Evolutionary conservation across 1,140 invertebrate genomes (phyloP).

Genomic region (Macrobrachium nipponense): DNA sequence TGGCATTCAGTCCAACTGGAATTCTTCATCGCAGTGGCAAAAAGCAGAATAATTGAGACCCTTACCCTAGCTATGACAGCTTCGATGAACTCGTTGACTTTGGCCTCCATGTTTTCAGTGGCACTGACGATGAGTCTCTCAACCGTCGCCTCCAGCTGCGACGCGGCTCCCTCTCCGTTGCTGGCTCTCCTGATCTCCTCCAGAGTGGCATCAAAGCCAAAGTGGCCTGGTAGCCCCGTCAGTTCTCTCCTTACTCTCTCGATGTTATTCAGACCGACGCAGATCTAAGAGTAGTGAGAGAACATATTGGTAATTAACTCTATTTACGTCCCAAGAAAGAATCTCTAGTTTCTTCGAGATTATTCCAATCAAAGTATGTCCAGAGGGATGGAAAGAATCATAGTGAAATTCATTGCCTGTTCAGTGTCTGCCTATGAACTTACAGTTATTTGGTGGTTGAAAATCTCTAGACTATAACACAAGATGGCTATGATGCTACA

Average conservation of each 20-base stretch:
- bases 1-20: no score
- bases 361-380: no score
- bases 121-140: conserved; percentile 53
- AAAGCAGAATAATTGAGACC: neutral
- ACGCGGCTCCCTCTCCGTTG: conserved; percentile 22
- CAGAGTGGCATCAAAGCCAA: conserved; percentile 39
- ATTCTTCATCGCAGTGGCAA: neutral
- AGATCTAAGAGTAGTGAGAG: conserved; percentile 46
- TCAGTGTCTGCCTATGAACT: no score
- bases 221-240: conserved; percentile 48
- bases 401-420: no score
- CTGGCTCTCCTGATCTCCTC: conserved; percentile 23
- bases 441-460: no score
- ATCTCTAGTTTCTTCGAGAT: neutral
- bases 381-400: no score
- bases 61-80: conserved; percentile 57
- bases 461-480: no score
- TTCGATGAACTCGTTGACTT: conserved; percentile 61
- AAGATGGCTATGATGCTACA: no score
- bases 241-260: conserved; percentile 56
- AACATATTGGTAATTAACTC: neutral
- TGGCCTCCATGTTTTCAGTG: conserved; percentile 59
- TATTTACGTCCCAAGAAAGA: neutral
- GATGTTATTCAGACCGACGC: conserved; percentile 63
- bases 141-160: conserved; percentile 50